Evolutionary conservation across 2,888 invertebrate species (phyloP).

Genomic region (Cryptocephalus primarius): DNA sequence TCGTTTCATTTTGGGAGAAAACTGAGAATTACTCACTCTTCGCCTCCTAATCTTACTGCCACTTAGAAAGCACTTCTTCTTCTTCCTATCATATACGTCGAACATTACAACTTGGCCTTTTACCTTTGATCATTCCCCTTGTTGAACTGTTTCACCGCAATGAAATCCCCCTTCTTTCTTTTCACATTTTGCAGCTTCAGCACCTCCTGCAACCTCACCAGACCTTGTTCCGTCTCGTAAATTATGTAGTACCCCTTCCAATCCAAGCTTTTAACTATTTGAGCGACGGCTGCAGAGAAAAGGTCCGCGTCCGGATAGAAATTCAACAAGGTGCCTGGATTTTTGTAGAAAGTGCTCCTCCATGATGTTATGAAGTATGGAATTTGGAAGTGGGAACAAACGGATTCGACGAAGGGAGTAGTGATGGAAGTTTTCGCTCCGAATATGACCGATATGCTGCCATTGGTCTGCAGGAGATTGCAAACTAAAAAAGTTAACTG

Average conservation of each 20-base stretch:
- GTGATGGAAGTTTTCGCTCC: constrained; percentile 36
- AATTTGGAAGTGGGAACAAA: constrained; percentile 73
- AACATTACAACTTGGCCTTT: no score
- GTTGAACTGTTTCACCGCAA: not conserved
- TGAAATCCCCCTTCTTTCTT: not conserved
- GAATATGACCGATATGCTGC: not conserved
- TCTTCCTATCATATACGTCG: no score
- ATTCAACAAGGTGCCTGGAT: constrained; percentile 33
- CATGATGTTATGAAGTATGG: constrained; percentile 73
- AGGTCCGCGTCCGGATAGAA: constrained; percentile 35
- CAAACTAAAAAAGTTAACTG: not conserved
- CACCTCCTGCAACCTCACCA: constrained; percentile 67
- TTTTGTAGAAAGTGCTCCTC: constrained; percentile 47
- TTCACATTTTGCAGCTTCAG: constrained; percentile 43
- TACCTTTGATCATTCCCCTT: not conserved
- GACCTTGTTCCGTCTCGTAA: constrained; percentile 65
- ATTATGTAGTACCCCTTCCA: constrained; percentile 71
- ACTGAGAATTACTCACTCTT: no score
- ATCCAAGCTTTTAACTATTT: constrained; percentile 54
- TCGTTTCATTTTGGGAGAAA: no score
- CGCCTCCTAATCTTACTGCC: no score
- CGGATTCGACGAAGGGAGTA: constrained; percentile 61
- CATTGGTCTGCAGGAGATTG: not conserved
- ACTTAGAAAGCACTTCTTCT: no score
- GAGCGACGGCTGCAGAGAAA: constrained; percentile 53